Evolutionary conservation across 2,113 vertebrate genomes (phyloP), one percentile per base, ranked within the genome.

Genomic region (Dipodomys merriami): DNA sequence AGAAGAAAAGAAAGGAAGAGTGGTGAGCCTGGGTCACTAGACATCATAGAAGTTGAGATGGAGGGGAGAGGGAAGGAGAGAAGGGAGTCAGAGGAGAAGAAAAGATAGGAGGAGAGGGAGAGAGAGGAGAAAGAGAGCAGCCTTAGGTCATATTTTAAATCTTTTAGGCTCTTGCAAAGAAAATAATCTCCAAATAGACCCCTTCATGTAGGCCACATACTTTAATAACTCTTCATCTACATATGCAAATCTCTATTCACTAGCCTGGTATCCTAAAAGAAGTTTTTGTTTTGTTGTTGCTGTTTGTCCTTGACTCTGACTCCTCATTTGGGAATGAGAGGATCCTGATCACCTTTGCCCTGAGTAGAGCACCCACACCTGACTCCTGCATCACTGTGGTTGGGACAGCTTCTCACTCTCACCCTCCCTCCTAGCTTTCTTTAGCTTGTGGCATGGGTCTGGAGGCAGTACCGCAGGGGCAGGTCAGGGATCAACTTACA

Each of bases 401-500:
- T 1, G 27, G 57, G 9, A n/a, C 22, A 88, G 86, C 57, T 77
- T 80, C 83, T 79, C 67, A 39, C 39, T 87, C 27, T 5, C 12
- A 8, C 57, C 25, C 39, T 87, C 27, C 6, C 12, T 12, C 57
- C 25, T 18, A 73, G 65, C 65, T 49, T 87, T 73, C 23, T 91
- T n/a, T 53, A 8, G 39, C 27, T 77, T 49, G 53, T 6, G 44
- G 29, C n/a, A 57, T 22, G 57, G 49, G 44, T 71, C 60, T 65
- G 29, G 44, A 91, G 76, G 79, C 64, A 67, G 68, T 44, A 39
- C 65, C 30, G 68, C 9, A n/a, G 33, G 71, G 60, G 22, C 68
- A 85, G 69, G 79, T 15, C 1, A 25, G 64, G 64, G 33, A 1
- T 53, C 29, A 46, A 94, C 98, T 99, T 98, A 99, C 99, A 1